Evolutionary conservation across 2,113 vertebrate genomes (phyloP), one percentile per base, ranked within the genome.

Genomic region (Phylloscopus trochiloides): DNA sequence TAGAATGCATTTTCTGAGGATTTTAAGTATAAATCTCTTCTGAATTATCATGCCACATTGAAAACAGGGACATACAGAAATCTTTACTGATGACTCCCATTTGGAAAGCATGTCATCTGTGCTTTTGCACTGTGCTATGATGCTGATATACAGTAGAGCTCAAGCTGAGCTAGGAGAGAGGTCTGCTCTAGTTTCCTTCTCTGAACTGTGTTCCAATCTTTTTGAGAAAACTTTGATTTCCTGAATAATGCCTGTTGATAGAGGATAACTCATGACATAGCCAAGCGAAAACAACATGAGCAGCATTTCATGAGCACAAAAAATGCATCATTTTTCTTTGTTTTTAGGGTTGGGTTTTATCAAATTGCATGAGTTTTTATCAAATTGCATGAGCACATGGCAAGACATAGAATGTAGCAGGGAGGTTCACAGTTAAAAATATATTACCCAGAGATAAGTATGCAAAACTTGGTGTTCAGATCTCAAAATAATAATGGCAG

Each of bases 21-120:
- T 84, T 95, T 93, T 62, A 25, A 0, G 7, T 84, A 75, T 77
- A 95, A 95, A 96, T 95, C 90, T 96, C 74, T 42, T 87, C 70
- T 42, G 91, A 94, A 95, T 92, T 89, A 90, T 73, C 74, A 82
- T 88, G 66, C 66, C 54, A 91, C n/a, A 31, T 3, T 61, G 80
- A 91, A 65, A 61, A 59, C 40, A 94, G n/a, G 66, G 38, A 45
- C 73, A 88, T 58, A 73, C 6, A 79, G 91, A 95, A 97, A 86
- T 93, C 74, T 90, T 85, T 57, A 40, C 66, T 54, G 71, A 87
- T 96, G 77, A 82, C 29, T 96, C 77, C 51, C 26, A 66, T 70
- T 76, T 18, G 7, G 51, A 25, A 54, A 94, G 62, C 1, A 0
- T 58, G 66, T 92, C 73, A 94, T 47, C 55, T 6, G 6, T 55